Conservation (phyloP, 2,113 vertebrate genomes). For the Melanostigma gelatinosum region DNA sequence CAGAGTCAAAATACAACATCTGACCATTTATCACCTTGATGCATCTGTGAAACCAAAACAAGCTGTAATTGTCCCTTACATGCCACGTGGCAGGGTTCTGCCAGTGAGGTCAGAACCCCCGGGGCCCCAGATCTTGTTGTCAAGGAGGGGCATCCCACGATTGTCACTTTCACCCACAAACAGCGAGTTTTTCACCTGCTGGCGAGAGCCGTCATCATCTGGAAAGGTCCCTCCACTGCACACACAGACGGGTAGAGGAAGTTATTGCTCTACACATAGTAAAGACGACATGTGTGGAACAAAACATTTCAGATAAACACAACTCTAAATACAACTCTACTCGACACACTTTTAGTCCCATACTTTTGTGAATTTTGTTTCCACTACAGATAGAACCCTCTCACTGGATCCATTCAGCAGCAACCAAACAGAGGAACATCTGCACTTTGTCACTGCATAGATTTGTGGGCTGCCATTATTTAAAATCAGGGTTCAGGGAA, state of each 20-base stretch:
- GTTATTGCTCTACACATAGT: not conserved
- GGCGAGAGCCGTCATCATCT: slow-evolving; percentile 93
- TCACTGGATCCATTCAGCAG: too few relatives aligned
- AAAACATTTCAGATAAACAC: not conserved
- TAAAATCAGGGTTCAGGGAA: too few relatives aligned
- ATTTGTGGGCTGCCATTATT: too few relatives aligned
- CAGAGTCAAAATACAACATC: not conserved
- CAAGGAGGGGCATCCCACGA: slow-evolving; percentile 84
- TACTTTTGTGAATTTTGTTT: too few relatives aligned
- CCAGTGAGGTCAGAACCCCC: slow-evolving; percentile 88
- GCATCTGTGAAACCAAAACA: not conserved
- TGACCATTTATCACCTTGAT: not conserved
- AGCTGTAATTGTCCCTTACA: slow-evolving; percentile 81
- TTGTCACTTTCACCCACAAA: slow-evolving; percentile 97
- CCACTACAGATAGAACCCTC: too few relatives aligned
- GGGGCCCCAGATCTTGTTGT: slow-evolving; percentile 90
- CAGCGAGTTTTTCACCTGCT: slow-evolving; percentile 95
- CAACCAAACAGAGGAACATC: too few relatives aligned
- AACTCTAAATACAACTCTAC: too few relatives aligned
- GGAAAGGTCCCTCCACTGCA: slow-evolving; percentile 96
- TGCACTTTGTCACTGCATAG: too few relatives aligned
- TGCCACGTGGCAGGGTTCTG: slow-evolving; percentile 90
- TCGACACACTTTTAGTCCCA: too few relatives aligned
- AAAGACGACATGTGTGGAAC: not conserved
- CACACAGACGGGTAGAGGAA: slow-evolving; percentile 6